phyloP scores from a whole-genome alignment of 2,113 vertebrate species.

The Grantiella picta region DNA sequence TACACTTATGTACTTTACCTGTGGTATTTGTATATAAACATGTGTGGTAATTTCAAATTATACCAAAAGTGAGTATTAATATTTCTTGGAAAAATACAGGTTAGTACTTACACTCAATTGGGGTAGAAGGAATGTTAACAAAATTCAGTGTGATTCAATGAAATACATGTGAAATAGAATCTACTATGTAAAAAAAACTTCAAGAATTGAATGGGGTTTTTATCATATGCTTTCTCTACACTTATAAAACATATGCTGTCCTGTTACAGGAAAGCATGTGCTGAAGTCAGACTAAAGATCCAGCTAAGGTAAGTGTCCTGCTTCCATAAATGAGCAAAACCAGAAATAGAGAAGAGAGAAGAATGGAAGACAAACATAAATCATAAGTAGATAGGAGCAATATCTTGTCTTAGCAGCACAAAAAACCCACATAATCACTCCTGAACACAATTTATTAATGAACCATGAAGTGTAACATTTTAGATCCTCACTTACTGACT shows the following conservation, averaged over 20 bases:
- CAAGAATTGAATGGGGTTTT: fast-evolving
- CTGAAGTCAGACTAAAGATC: background rate
- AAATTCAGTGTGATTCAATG: background rate
- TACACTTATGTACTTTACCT: background rate
- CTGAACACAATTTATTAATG: background rate
- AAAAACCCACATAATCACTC: background rate
- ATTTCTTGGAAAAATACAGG: background rate
- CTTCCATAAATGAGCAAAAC: background rate
- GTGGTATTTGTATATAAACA: background rate
- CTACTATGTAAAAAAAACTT: background rate
- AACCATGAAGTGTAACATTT: background rate
- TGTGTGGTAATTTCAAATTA: background rate
- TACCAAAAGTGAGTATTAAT: background rate
- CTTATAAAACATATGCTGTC: background rate
- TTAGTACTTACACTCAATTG: background rate
- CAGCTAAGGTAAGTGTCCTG: background rate
- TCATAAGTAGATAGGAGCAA: background rate
- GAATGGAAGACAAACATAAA: background rate
- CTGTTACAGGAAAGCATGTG: background rate
- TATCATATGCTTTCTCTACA: background rate
- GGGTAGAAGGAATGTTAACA: background rate
- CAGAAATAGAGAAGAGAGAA: background rate
- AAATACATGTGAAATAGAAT: background rate
- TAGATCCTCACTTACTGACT: background rate
- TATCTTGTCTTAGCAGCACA: background rate